Base-by-base conservation (phyloP, 92 coral and sea anemone genomes). In the Galaxea fascicularis region DNA sequence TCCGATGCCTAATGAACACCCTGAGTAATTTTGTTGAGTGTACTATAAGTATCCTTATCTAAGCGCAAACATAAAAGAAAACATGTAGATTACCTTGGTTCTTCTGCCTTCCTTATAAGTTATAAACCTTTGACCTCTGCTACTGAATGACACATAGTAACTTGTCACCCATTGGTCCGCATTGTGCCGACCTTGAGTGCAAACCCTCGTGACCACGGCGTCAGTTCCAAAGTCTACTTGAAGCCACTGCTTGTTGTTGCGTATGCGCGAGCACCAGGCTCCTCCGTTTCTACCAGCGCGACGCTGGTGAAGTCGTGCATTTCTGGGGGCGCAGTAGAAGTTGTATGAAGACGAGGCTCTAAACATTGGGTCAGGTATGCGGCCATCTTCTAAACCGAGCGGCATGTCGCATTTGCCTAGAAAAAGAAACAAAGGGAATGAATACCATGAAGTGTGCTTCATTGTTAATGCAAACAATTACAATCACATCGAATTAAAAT, bases 361-460 rank as follows among this genome's bases (percentile, higher is more conserved):
- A 66, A 92, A 68, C 69, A 79, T 89, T 46, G 88, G 94, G 52
- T 90, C 75, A 5, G 94, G 82, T 16, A 95, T 72, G 28, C 86
- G 87, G 51, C 83, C 77, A 57, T 87, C 92, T 74, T 95, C 93
- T 53, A 94, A 74, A 70, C 98, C 98, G 56, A 95, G 98, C 3
- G 98, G 98, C 87, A 92, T 77, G 54, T 94, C 98, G 30, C 98
- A 94, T 53, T 90, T 91, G 88, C 88, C 98, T 94, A 81, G 1
- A 10, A 47, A 14, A 80, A 45, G 44, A 22, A 46, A 25, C 39
- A 0, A 10, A 25, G 17, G 12, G 11, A 22, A 0, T 9, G 66
- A 22, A 22, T 21, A 12, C 8, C 26, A 59, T 10, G 2, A 24
- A 22, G 13, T 17, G 20, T 26, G 4, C 16, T n/a, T n/a, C 15